Conservation (phyloP, 2,113 vertebrate species). For the Tor tambroides region DNA sequence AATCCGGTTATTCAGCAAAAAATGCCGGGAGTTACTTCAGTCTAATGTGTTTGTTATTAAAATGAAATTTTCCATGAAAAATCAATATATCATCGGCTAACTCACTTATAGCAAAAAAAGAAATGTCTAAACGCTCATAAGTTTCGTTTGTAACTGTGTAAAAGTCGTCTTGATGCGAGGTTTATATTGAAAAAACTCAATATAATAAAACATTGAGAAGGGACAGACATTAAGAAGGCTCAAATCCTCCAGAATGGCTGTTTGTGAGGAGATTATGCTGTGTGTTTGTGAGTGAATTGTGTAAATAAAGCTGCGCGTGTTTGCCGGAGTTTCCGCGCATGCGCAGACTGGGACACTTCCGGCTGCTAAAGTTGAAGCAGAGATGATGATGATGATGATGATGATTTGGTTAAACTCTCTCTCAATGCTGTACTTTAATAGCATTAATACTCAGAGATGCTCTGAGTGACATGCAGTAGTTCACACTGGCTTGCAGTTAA, state of each 20-base stretch:
- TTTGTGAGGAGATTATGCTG: neutral
- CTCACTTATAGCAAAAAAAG: neutral
- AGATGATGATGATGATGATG: too few relatives aligned
- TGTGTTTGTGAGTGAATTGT: neutral
- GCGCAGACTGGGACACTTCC: neutral
- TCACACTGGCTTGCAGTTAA: neutral
- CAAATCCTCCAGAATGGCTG: neutral
- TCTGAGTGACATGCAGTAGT: neutral
- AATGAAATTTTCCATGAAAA: neutral
- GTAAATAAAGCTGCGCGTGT: slow-evolving; percentile 10
- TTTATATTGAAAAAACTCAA: neutral
- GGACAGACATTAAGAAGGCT: neutral
- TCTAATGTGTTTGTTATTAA: neutral
- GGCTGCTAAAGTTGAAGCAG: neutral
- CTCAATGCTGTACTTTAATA: too few relatives aligned
- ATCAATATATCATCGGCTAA: neutral
- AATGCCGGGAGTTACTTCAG: neutral
- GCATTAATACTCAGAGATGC: neutral
- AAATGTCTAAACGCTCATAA: neutral
- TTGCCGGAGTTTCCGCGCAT: neutral
- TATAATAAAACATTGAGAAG: neutral
- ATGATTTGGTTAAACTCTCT: neutral
- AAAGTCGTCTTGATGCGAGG: neutral
- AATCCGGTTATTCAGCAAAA: slow-evolving; percentile 10
- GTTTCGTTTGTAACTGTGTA: neutral